phyloP scores from a whole-genome alignment of 2,888 invertebrate genomes.

The Diogma glabrata region DNA sequence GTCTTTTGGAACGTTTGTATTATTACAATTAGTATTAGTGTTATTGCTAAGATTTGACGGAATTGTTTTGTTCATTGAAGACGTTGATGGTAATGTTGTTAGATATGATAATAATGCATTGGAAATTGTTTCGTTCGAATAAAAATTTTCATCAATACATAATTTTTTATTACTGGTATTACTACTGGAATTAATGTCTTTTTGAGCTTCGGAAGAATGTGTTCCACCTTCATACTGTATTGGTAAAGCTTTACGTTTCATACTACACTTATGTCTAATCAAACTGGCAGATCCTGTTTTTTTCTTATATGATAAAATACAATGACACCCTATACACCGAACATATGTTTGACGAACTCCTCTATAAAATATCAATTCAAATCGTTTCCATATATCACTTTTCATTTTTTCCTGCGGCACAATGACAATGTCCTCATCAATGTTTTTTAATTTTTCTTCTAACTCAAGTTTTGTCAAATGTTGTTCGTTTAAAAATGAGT shows the following conservation, averaged over 20 bases:
- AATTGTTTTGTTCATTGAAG: background rate
- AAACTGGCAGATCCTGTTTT: slow-evolving; percentile 17
- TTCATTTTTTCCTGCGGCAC: slow-evolving; percentile 7
- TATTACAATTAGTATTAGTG: background rate
- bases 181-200: background rate
- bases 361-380: slow-evolving; percentile 17
- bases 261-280: slow-evolving; percentile 16
- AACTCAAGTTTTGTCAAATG: slow-evolving; percentile 5
- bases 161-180: background rate
- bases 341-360: slow-evolving; percentile 16
- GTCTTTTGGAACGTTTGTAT: slow-evolving; percentile 9
- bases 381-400: slow-evolving; percentile 17
- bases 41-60: background rate
- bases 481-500: background rate
- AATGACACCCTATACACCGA: slow-evolving; percentile 15
- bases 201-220: too few relatives aligned
- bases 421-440: slow-evolving; percentile 3
- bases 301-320: slow-evolving; percentile 16
- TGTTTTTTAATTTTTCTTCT: background rate
- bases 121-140: slow-evolving; percentile 4
- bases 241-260: background rate
- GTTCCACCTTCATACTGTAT: too few relatives aligned
- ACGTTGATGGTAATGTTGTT: background rate
- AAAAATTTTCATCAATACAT: background rate
- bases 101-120: slow-evolving; percentile 7